Conservation (phyloP, 2,888 invertebrate species). For the Plebejus anna region DNA sequence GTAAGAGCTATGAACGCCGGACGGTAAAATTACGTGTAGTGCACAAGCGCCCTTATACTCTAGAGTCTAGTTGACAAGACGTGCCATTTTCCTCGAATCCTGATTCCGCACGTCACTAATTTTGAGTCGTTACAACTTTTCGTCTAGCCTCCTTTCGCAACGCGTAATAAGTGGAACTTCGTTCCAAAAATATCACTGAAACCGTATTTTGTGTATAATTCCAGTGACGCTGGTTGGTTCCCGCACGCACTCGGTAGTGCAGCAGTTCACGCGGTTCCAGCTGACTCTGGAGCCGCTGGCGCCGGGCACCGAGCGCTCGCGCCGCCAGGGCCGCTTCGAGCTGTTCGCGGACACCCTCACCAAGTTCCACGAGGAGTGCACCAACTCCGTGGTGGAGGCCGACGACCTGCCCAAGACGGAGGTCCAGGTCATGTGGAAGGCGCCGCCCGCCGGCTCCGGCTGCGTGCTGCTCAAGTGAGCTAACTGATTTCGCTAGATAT, state of each 20-base stretch:
- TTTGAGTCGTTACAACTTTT: too few species aligned
- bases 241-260: slow-evolving; percentile 82
- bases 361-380: slow-evolving; percentile 89
- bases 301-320: slow-evolving; percentile 57
- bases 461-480: slow-evolving; percentile 91
- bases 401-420: slow-evolving; percentile 90
- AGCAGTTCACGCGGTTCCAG: slow-evolving; percentile 90
- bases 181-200: not conserved
- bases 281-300: slow-evolving; percentile 85
- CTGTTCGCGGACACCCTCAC: slow-evolving; percentile 80
- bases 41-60: too few species aligned
- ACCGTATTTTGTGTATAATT: slow-evolving; percentile 21
- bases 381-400: slow-evolving; percentile 90
- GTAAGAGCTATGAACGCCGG: too few species aligned
- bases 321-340: slow-evolving; percentile 71
- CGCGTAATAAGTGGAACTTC: too few species aligned
- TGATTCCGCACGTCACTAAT: too few species aligned
- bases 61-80: too few species aligned
- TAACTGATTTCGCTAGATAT: not conserved
- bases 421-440: slow-evolving; percentile 93
- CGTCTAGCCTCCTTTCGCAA: too few species aligned
- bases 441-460: slow-evolving; percentile 90
- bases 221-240: slow-evolving; percentile 85
- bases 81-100: too few species aligned
- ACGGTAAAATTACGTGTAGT: too few species aligned